These are phyloP conservation scores for Epirrita christyi DNA, from an alignment of 2,888 invertebrate species.

Conservation along the genomic window DNA sequence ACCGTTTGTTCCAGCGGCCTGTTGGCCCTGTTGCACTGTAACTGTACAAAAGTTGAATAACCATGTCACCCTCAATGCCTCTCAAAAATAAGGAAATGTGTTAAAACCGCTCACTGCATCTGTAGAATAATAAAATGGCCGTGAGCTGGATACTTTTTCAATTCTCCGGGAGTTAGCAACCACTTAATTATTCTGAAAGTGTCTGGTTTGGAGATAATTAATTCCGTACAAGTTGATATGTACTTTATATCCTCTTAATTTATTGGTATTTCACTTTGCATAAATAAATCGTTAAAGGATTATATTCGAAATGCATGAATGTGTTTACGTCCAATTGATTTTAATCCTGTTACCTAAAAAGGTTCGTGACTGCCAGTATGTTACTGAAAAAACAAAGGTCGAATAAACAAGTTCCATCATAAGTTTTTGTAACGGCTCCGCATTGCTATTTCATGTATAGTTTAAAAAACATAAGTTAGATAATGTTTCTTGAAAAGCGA, in stretches of 20 bases:
- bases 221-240: conserved; percentile 20
- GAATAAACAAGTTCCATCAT: conserved; percentile 42
- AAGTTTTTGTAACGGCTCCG: conserved; percentile 54
- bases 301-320: conserved; percentile 21
- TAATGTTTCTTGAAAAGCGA: conserved; percentile 69
- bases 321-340: conserved; percentile 15
- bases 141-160: conserved; percentile 27
- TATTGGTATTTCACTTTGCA: conserved; percentile 25
- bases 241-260: conserved; percentile 23
- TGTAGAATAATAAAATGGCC: conserved; percentile 42
- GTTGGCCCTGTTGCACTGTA: conserved; percentile 42
- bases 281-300: conserved; percentile 20
- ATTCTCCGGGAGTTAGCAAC: conserved; percentile 13
- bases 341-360: conserved; percentile 26
- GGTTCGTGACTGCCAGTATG: conserved; percentile 16
- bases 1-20: conserved; percentile 52
- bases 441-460: conserved; percentile 40
- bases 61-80: conserved; percentile 45
- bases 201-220: conserved; percentile 28
- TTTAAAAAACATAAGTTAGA: conserved; percentile 63
- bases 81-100: conserved; percentile 46
- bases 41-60: conserved; percentile 54
- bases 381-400: conserved; percentile 52
- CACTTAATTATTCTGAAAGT: conserved; percentile 35
- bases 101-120: conserved; percentile 41